Evolutionary conservation across 1,140 invertebrate species (phyloP), one percentile per base, ranked within the genome.

Genomic region (Penaeus indicus): DNA sequence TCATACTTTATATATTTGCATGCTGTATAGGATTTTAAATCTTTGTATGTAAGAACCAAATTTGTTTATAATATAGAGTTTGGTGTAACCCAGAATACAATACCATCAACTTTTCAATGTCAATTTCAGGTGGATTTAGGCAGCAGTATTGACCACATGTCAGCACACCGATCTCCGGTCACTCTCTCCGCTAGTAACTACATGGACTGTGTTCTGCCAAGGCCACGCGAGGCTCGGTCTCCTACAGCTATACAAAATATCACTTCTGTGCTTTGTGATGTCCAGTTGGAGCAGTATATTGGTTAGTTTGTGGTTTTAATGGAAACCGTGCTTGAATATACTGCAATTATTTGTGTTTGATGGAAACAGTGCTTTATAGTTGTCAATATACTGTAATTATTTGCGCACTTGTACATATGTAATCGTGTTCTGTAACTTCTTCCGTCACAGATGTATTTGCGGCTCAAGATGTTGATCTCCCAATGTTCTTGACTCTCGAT

Each of bases 391-490:
- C 19, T n/a, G 75, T 78, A 32, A 25, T 22, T 78, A 32, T 78
- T 22, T 78, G 75, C 54, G 38, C 38, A 42, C 22, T 61, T 47
- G 54, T 7, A 60, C 4, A 3, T 54, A 22, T 82, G 54, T 22
- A 47, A 25, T 61, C 54, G 25, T 54, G 8, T 16, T 61, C 22
- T 18, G 8, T 19, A 21, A 62, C 10, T 79, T 38, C 21, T 38
- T 82, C 54, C 19, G 27, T 75, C 67, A 0, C 85, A 91, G 90
- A 91, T 67, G 60, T 91, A 62, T 91, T 91, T 79, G 77, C 77
- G 62, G 82, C 86, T 0, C 90, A 91, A 67, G 90, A 90, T n/a
- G 88, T 91, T 60, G 90, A 91, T 78, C 27, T 88, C 22, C 81
- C 81, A 22, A 91, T 86, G 67, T 91, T 91, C 89, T 25, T 90